Evolutionary conservation across 2,113 vertebrate genomes (phyloP).

Genomic region (Caracal caracal): DNA sequence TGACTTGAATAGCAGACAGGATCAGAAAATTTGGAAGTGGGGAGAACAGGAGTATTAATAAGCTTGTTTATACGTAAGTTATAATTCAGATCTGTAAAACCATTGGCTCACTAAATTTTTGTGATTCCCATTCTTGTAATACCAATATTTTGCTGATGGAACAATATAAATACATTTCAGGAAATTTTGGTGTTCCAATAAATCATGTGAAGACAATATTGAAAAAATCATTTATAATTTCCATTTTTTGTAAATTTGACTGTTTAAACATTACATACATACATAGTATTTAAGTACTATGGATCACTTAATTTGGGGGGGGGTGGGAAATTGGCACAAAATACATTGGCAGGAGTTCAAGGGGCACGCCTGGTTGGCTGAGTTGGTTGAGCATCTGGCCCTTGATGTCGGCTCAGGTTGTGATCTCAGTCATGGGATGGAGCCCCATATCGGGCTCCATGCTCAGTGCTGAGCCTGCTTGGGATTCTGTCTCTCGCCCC

Average conservation of each 20-base stretch:
- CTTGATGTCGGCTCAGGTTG: too few species aligned
- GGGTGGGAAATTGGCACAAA: not conserved
- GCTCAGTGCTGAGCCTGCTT: too few species aligned
- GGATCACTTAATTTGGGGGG: not conserved
- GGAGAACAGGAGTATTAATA: not conserved
- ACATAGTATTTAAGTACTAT: too few species aligned
- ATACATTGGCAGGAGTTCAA: not conserved
- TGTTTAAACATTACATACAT: slow-evolving; percentile 23
- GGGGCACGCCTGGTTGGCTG: too few species aligned
- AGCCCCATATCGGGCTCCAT: too few species aligned
- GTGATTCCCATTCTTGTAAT: slow-evolving; percentile 30
- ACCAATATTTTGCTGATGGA: not conserved
- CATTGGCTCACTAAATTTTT: not conserved
- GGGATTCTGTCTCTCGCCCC: too few species aligned
- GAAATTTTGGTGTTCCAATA: not conserved
- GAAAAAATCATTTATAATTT: slow-evolving; percentile 21
- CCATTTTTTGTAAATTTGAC: slow-evolving; percentile 1
- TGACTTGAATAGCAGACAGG: not conserved
- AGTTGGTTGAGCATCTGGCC: too few species aligned
- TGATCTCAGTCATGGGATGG: too few species aligned
- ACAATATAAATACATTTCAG: not conserved
- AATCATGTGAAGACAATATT: not conserved
- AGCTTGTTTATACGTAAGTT: not conserved
- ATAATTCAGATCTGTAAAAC: slow-evolving; percentile 22
- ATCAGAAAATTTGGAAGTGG: not conserved